Percentiles rank a stretch among this genome's conserved stretches.
Conservation (phyloP, 2,888 invertebrate species). For the Parasteatoda lunata region DNA sequence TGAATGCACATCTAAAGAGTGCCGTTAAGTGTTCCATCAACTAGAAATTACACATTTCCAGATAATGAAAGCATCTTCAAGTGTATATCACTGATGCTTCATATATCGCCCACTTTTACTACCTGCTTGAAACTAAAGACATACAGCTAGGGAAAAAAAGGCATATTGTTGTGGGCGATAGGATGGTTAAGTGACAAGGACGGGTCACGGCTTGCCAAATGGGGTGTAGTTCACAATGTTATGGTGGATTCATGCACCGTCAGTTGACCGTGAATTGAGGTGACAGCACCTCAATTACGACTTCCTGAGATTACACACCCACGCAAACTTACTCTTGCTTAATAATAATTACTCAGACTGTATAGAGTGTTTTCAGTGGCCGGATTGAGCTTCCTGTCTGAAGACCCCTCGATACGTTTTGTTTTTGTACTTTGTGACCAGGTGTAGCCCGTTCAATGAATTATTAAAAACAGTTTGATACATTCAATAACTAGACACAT, state of each 20-base stretch:
- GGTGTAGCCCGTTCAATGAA: too few species aligned
- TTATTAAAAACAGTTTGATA: too few species aligned
- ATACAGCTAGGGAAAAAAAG: neutral
- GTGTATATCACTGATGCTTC: neutral
- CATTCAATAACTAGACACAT: too few species aligned
- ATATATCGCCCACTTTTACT: neutral
- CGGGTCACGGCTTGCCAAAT: slow-evolving; percentile 4
- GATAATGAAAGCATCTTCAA: too few species aligned
- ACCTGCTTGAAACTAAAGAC: neutral
- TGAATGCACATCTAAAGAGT: too few species aligned
- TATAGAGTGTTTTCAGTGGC: too few species aligned
- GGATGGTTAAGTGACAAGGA: slow-evolving; percentile 13
- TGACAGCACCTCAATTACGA: slow-evolving; percentile 64
- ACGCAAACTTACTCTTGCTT: slow-evolving; percentile 21
- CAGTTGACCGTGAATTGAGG: slow-evolving; percentile 58
- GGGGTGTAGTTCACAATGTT: neutral
- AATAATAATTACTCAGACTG: neutral
- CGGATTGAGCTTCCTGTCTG: too few species aligned
- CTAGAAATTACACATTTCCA: too few species aligned
- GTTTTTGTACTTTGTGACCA: too few species aligned
- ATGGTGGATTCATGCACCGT: slow-evolving; percentile 44
- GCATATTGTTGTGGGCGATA: slow-evolving; percentile 1
- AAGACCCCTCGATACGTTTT: too few species aligned
- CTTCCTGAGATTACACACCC: slow-evolving; percentile 49
- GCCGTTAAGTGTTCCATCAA: too few species aligned